Conservation (phyloP, 2,888 invertebrate species). For the Ormyrus pomaceus region DNA sequence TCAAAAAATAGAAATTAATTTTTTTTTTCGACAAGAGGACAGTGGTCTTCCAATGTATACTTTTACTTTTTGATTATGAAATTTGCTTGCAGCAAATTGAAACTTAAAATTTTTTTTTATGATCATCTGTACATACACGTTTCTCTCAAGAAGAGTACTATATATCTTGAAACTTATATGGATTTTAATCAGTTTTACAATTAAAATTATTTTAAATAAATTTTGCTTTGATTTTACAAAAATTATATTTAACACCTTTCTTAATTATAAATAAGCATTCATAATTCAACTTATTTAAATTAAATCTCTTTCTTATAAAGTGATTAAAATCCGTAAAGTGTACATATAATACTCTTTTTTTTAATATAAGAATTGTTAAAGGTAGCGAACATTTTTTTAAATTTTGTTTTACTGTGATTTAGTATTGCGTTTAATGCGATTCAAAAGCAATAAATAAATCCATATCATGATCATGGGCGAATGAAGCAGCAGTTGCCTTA, state of each 20-base stretch:
- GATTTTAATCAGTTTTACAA: too few relatives aligned
- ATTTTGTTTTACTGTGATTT: constrained; percentile 53
- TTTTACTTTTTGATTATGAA: constrained; percentile 25
- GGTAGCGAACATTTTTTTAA: constrained; percentile 36
- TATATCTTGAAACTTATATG: too few relatives aligned
- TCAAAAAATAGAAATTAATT: constrained; percentile 21
- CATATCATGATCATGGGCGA: constrained; percentile 53
- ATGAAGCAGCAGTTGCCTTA: constrained; percentile 57
- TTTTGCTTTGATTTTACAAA: too few relatives aligned
- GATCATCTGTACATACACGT: constrained; percentile 48
- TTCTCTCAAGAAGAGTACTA: constrained; percentile 13
- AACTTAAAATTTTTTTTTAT: constrained; percentile 34
- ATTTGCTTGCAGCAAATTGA: constrained; percentile 14
- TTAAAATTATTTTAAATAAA: too few relatives aligned
- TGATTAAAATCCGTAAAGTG: too few relatives aligned
- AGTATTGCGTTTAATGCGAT: constrained; percentile 31
- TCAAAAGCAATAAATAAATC: constrained; percentile 47
- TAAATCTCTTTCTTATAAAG: too few relatives aligned
- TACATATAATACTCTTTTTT: too few relatives aligned
- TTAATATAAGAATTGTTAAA: not conserved
- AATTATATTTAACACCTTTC: too few relatives aligned
- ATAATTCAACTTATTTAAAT: too few relatives aligned
- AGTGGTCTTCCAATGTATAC: constrained; percentile 20
- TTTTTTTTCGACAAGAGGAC: constrained; percentile 21
- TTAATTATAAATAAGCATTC: too few relatives aligned